Base-by-base conservation (phyloP, 2,113 vertebrate genomes). In the Daphoenositta chrysoptera region DNA sequence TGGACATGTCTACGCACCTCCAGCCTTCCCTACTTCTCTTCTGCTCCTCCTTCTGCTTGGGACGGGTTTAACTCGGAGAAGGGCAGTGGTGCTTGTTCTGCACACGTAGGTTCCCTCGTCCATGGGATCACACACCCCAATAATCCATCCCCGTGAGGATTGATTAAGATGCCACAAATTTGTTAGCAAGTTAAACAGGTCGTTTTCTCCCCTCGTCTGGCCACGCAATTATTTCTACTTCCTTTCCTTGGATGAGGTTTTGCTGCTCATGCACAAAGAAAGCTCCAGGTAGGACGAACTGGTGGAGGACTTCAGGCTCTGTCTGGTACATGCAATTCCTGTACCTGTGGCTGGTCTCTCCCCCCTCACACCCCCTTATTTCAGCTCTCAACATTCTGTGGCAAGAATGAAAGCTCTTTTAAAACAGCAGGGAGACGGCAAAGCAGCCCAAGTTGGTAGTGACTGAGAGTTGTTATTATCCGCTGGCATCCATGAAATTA, bases 391-490 rank as follows among this genome's bases (percentile, higher is more conserved):
- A 63, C 48, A 13, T 61, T 68, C 54, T 83, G 78, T 83, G 89
- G 73, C 45, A 64, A 80, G 87, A 72, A 78, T 7, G 39, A 93
- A 71, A 90, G 73, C 42, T 85, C 69, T 87, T 82, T 75, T 61
- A 83, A 84, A 92, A 68, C 77, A 76, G 65, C 9, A 4, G 48
- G 81, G 87, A 84, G 48, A 68, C 4, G 2, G 83, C 65, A 76
- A 72, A 71, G 87, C 66, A 53, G 81, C 89, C 93, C 91, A 42
- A 84, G 65, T 57, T 57, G 70, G 91, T 87, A 82, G 84, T 3
- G 3, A 78, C 66, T 42, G 84, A 85, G 79, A 80, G 93, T 37
- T 91, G 93, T 93, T 95, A 54, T 87, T 93, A 80, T 75, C 90
- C 2, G 1, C 81, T 13, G 7, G 90, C 85, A 85, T 91, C 90